phyloP scores from a whole-genome alignment of 2,113 vertebrate species.

The Lepisosteus osseus region DNA sequence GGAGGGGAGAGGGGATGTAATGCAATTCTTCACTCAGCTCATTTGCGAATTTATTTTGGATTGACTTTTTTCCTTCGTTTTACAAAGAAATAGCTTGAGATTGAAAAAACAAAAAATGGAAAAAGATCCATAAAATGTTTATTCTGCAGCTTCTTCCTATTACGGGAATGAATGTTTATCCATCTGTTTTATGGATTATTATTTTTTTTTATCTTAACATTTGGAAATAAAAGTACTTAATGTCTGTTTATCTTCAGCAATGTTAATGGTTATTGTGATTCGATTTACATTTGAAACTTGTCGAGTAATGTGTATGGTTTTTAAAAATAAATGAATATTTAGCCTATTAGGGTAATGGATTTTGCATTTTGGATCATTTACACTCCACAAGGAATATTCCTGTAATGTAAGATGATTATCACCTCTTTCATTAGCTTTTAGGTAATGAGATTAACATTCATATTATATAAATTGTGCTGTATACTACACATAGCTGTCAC shows the following conservation, averaged over 20 bases:
- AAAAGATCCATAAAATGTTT: conserved; percentile 57
- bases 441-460: no score
- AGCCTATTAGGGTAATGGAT: conserved; percentile 60
- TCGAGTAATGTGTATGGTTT: conserved; percentile 81
- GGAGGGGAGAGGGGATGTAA: conserved; percentile 16
- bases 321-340: conserved; percentile 81
- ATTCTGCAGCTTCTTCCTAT: conserved; percentile 75
- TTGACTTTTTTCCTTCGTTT: conserved; percentile 53
- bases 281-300: conserved; percentile 81
- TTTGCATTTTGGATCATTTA: conserved; percentile 36
- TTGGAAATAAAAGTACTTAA: conserved; percentile 73
- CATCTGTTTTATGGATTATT: conserved; percentile 75
- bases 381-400: no score
- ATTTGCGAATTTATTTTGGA: conserved; percentile 41
- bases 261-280: conserved; percentile 80
- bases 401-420: no score
- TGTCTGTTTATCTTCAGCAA: conserved; percentile 80
- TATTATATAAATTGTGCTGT: no score
- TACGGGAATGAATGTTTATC: conserved; percentile 75
- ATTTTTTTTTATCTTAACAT: conserved; percentile 71
- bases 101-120: conserved; percentile 41
- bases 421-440: no score
- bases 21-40: conserved; percentile 31
- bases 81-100: conserved; percentile 60
- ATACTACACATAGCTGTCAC: no score